phyloP scores from a whole-genome alignment of 2,888 invertebrate species.

The Leuctra nigra region DNA sequence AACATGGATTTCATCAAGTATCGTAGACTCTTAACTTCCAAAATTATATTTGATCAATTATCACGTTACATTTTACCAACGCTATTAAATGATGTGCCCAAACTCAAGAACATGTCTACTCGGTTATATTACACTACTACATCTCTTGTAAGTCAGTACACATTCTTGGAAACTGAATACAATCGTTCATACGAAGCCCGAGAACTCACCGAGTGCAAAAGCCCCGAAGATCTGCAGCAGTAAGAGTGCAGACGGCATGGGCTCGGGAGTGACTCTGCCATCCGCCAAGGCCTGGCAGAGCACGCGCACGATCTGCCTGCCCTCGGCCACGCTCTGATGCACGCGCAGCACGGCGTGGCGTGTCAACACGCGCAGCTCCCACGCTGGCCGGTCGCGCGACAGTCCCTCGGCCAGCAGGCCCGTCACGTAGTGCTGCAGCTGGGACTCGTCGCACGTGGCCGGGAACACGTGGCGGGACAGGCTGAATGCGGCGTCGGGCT shows the following conservation, averaged over 20 bases:
- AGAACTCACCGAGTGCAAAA: constrained; percentile 14
- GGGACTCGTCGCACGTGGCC: constrained; percentile 33
- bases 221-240: background rate
- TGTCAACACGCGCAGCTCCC: constrained; percentile 47
- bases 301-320: constrained; percentile 42
- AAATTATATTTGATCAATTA: no score
- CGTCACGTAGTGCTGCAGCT: constrained; percentile 39
- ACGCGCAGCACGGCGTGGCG: constrained; percentile 43
- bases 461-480: constrained; percentile 45
- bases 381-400: constrained; percentile 42
- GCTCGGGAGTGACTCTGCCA: constrained; percentile 31
- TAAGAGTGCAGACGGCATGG: constrained; percentile 29
- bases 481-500: constrained; percentile 42
- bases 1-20: no score
- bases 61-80: no score
- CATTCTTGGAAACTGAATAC: no score
- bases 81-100: no score
- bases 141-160: no score
- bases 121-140: no score
- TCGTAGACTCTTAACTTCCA: no score
- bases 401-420: constrained; percentile 41
- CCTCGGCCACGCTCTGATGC: constrained; percentile 48
- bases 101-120: no score
- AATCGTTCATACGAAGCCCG: no score
- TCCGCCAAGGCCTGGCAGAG: constrained; percentile 30